A percentile compares a stretch with the other conserved stretches of the same genome.
phyloP scores from a whole-genome alignment of 2,797 vertebrate species.

The Chaetophractus vellerosus region DNA sequence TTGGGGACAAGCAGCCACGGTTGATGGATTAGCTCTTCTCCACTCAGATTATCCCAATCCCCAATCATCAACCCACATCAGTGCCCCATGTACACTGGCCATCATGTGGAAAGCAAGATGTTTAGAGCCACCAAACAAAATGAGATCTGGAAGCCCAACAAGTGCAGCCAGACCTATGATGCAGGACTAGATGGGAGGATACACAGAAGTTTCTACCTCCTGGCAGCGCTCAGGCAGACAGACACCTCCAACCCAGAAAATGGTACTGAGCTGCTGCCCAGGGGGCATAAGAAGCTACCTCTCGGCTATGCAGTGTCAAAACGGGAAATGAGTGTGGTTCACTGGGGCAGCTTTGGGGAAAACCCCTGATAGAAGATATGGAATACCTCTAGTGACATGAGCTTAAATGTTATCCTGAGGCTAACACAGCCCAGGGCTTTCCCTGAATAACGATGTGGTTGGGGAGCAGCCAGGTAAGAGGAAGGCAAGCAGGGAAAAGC shows the following conservation, averaged over 20 bases:
- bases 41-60: neutral
- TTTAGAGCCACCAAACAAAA: neutral
- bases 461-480: neutral
- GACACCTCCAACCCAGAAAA: neutral
- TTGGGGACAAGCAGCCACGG: neutral
- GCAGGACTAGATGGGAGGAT: neutral
- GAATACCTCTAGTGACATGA: neutral
- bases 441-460: neutral
- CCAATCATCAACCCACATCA: neutral
- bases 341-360: neutral
- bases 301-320: neutral
- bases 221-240: no score
- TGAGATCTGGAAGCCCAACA: neutral
- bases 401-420: conserved; percentile 36
- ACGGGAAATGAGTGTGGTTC: neutral
- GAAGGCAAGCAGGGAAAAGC: neutral
- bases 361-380: neutral
- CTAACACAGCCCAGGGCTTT: neutral
- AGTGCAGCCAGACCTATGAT: neutral
- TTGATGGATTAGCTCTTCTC: neutral
- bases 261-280: no score
- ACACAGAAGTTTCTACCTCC: neutral
- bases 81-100: neutral
- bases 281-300: neutral
- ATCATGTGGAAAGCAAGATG: neutral